Base-by-base conservation (phyloP, 30 jellyfish, hydroid and myxozoan genomes). In the Phacellophora camtschatica region DNA sequence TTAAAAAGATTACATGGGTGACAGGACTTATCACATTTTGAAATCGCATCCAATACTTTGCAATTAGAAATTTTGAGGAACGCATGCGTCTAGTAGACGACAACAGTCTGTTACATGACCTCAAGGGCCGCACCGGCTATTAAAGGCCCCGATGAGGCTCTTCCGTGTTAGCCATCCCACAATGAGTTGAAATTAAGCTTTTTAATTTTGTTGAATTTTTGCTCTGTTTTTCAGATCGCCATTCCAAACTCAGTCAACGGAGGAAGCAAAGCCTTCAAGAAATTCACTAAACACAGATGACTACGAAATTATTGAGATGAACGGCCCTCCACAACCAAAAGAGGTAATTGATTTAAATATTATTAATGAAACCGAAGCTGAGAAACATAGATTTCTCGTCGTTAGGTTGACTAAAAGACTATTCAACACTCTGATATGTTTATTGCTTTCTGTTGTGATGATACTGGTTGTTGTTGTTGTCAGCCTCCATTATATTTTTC, bases 271-370 rank as follows among this genome's bases (percentile, higher is more conserved):
- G 36, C 49, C 73, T 16, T 3, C 71, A 2, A 70, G 35, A 24
- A 0, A 37, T 25, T 6, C 71, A 20, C 39, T 66, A 65, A 67
- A 36, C 62, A 56, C 79, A 13, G 92, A 81, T 32, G 92, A 81
- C 51, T 81, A 81, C 37, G 92, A 81, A 32, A 68, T 66, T 28
- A 82, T 82, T 29, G 94, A 82, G 16, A 71, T 65, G 75, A 57
- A 66, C 56, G 69, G 39, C 50, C 29, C 50, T 20, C 64, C 50
- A 23, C 67, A 63, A 19, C 91, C 96, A 31, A 90, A 90, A 84
- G 97, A 90, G 81, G 92, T 90, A 48, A 83, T 90, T 29, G 98
- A 90, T 84, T 80, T 90, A 33, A 89, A 81, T 27, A 71, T 90
- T 62, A 68, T 84, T 55, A 73, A 72, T 50, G 90, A 83, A 25